Conservation (phyloP, 2,888 invertebrate genomes). For the Eulithis prunata region DNA sequence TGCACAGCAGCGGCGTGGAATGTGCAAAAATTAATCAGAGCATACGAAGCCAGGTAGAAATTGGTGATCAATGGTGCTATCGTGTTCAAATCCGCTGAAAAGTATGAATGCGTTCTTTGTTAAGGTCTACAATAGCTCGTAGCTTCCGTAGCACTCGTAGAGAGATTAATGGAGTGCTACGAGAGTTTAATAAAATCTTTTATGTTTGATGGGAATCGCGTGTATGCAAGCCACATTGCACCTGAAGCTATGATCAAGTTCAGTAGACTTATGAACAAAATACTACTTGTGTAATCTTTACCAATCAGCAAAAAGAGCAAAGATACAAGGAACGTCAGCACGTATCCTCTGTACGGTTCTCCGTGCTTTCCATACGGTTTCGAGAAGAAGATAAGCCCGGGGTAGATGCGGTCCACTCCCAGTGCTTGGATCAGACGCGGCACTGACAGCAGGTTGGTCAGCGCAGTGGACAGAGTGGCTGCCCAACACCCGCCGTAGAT, state of each 20-base stretch:
- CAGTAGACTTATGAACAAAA: no score
- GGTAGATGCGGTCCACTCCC: slow-evolving; percentile 97
- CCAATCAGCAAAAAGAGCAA: slow-evolving; percentile 94
- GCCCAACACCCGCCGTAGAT: slow-evolving; percentile 99
- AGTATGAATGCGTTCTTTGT: background rate
- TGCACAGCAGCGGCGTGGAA: slow-evolving; percentile 96
- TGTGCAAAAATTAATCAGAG: slow-evolving; percentile 97
- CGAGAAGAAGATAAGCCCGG: slow-evolving; percentile 95
- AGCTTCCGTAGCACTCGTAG: no score
- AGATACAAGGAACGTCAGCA: slow-evolving; percentile 95
- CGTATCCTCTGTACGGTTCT: slow-evolving; percentile 95
- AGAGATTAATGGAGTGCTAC: no score
- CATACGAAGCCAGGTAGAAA: slow-evolving; percentile 97
- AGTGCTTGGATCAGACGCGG: slow-evolving; percentile 95
- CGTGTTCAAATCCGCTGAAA: slow-evolving; percentile 92
- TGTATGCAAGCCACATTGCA: no score
- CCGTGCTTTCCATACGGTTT: slow-evolving; percentile 94
- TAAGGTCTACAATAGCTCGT: no score
- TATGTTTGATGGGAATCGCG: no score
- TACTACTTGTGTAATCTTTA: slow-evolving; percentile 60
- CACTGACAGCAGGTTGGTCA: slow-evolving; percentile 97
- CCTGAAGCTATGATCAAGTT: no score
- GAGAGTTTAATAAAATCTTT: no score
- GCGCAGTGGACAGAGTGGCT: slow-evolving; percentile 97
- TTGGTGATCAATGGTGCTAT: slow-evolving; percentile 97